Percentiles rank a stretch among this genome's conserved stretches.
Conservation (phyloP, 2,797 vertebrate species). For the Sebastes cheni region DNA sequence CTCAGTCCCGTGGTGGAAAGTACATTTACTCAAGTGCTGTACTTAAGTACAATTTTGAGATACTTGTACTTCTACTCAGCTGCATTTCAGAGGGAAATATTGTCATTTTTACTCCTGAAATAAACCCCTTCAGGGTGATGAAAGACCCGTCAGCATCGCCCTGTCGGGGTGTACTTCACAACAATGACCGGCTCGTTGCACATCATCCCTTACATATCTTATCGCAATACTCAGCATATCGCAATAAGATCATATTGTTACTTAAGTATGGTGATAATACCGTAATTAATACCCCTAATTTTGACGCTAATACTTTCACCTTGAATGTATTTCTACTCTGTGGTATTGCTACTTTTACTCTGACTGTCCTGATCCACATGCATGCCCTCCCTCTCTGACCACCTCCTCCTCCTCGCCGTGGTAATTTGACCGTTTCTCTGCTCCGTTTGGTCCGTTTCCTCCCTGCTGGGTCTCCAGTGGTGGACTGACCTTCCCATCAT, state of each 20-base stretch:
- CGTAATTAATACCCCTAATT: no score
- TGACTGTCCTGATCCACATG: not conserved
- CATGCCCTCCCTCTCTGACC: no score
- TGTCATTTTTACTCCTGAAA: not conserved
- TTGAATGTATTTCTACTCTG: not conserved
- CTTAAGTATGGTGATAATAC: no score
- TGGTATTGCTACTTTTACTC: not conserved
- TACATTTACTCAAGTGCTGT: not conserved
- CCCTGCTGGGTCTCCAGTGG: constrained; percentile 27
- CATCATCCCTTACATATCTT: no score
- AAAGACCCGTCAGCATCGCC: no score
- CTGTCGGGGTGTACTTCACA: no score
- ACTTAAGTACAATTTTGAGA: not conserved
- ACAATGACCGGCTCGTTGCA: no score
- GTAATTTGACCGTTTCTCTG: not conserved
- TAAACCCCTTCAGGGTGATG: no score
- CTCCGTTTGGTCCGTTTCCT: not conserved
- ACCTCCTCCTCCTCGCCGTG: not conserved
- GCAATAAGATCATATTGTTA: no score
- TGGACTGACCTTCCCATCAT: constrained; percentile 50
- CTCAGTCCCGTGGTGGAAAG: not conserved
- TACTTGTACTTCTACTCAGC: not conserved
- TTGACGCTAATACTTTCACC: no score
- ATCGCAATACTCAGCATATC: no score
- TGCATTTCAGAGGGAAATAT: not conserved